phyloP scores from a whole-genome alignment of 2,113 vertebrate species.

The Suricata suricatta region DNA sequence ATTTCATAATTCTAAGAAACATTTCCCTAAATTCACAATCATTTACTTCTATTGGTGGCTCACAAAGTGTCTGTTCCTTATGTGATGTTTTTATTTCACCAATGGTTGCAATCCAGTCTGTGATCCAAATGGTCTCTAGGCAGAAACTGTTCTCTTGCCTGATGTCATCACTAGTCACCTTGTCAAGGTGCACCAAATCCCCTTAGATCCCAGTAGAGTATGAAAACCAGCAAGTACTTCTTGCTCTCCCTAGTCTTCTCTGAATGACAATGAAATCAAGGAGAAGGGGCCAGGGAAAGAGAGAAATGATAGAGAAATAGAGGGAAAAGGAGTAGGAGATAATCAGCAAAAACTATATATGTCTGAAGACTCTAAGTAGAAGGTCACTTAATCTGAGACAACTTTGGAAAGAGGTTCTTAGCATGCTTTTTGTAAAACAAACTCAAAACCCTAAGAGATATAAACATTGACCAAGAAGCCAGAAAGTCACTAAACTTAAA shows the following conservation, averaged over 20 bases:
- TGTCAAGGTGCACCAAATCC: neutral
- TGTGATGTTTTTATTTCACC: neutral
- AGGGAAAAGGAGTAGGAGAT: neutral
- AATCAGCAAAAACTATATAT: neutral
- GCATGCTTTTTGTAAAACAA: neutral
- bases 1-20: neutral
- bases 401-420: neutral
- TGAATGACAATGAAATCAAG: neutral
- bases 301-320: neutral
- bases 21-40: neutral
- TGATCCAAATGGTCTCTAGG: neutral
- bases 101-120: neutral
- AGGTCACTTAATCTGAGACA: neutral
- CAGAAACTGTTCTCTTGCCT: neutral
- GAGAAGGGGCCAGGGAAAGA: neutral
- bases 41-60: neutral
- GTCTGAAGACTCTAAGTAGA: neutral
- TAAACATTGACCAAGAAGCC: neutral
- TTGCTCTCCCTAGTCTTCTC: neutral
- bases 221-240: neutral
- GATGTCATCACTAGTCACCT: neutral
- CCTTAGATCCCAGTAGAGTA: neutral
- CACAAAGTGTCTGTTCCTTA: neutral
- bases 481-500: conserved; percentile 1
- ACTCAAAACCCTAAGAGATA: neutral